Conservation (phyloP, 2,113 vertebrate species). For the Clupea harengus region DNA sequence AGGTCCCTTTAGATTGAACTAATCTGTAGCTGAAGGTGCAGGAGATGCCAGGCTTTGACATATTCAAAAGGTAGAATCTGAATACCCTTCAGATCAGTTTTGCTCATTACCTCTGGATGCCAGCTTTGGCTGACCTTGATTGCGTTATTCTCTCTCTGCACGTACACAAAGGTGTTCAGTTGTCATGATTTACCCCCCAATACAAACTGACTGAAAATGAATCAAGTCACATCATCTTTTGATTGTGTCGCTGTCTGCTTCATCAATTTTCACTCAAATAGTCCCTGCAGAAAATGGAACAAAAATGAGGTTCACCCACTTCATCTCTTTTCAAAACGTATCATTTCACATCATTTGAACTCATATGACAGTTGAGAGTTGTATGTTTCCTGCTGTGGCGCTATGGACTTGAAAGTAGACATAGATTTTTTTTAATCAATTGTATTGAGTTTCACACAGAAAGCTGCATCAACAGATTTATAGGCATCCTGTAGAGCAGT, state of each 20-base stretch:
- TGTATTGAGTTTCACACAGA: slow-evolving; percentile 3
- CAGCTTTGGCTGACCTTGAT: neutral
- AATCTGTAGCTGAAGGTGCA: too few relatives aligned
- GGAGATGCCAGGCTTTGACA: too few relatives aligned
- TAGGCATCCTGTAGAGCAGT: neutral
- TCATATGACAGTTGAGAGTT: slow-evolving; percentile 21
- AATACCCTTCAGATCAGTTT: too few relatives aligned
- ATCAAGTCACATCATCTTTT: slow-evolving; percentile 32
- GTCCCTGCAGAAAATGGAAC: slow-evolving; percentile 9
- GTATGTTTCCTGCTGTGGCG: neutral
- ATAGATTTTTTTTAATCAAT: neutral
- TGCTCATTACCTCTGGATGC: too few relatives aligned
- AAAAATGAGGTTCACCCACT: neutral
- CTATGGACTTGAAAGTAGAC: neutral
- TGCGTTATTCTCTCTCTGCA: neutral
- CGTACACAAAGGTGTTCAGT: too few relatives aligned
- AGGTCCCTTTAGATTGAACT: too few relatives aligned
- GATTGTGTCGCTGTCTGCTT: slow-evolving; percentile 27
- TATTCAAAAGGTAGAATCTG: too few relatives aligned
- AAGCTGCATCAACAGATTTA: slow-evolving; percentile 21
- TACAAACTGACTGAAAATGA: slow-evolving; percentile 1
- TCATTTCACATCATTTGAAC: slow-evolving; percentile 8
- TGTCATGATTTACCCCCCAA: neutral
- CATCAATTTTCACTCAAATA: slow-evolving; percentile 19
- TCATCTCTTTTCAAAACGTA: neutral